These are phyloP conservation scores for Bradypodion ventrale DNA, from an alignment of 2,797 vertebrate species.

Conservation along the genomic window DNA sequence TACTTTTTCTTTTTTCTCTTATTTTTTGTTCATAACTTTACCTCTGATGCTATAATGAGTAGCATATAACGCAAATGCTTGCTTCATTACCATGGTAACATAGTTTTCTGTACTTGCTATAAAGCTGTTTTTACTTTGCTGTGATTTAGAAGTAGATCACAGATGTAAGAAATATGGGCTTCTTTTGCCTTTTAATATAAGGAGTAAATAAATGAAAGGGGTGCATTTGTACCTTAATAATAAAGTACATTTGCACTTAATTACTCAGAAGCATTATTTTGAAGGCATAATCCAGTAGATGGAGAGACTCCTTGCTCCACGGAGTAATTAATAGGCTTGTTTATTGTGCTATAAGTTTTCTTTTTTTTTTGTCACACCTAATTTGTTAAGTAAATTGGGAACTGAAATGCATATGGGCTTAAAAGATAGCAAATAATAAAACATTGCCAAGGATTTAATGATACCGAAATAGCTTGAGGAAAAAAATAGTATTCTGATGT, in stretches of 20 bases:
- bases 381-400: slow-evolving; percentile 74
- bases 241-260: slow-evolving; percentile 60
- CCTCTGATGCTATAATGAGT: slow-evolving; percentile 51
- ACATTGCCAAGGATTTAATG: slow-evolving; percentile 71
- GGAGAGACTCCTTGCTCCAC: slow-evolving; percentile 49
- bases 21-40: slow-evolving; percentile 38
- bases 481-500: slow-evolving; percentile 62
- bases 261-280: slow-evolving; percentile 66
- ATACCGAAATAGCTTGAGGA: slow-evolving; percentile 64
- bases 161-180: slow-evolving; percentile 49
- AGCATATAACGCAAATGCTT: slow-evolving; percentile 59
- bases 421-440: slow-evolving; percentile 69
- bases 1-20: slow-evolving; percentile 44
- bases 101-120: slow-evolving; percentile 48
- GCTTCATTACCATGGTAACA: slow-evolving; percentile 65
- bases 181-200: slow-evolving; percentile 50
- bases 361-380: slow-evolving; percentile 64
- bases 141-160: slow-evolving; percentile 54
- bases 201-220: slow-evolving; percentile 58
- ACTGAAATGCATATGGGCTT: slow-evolving; percentile 62
- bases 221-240: slow-evolving; percentile 59
- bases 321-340: slow-evolving; percentile 70
- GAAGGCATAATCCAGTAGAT: slow-evolving; percentile 52
- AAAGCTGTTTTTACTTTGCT: slow-evolving; percentile 57
- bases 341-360: slow-evolving; percentile 69